Evolutionary conservation across 2,888 invertebrate genomes (phyloP).

Genomic region (Epinotia demarniana): DNA sequence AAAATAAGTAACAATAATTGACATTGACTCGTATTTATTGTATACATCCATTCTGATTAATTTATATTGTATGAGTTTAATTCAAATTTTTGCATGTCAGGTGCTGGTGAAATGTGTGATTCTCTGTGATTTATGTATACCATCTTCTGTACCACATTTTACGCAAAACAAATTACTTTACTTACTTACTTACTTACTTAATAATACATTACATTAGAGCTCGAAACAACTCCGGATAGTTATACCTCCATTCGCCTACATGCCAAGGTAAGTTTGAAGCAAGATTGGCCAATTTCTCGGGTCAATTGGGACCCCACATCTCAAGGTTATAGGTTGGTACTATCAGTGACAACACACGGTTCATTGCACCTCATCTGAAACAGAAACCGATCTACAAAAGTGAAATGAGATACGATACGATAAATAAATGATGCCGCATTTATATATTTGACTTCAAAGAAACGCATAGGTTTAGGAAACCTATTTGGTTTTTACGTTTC

Average conservation of each 20-base stretch:
- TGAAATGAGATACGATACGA: constrained; percentile 5
- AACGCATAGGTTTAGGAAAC: not conserved
- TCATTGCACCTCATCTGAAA: constrained; percentile 10
- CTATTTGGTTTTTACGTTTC: too few relatives aligned
- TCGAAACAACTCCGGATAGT: not conserved
- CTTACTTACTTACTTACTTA: too few relatives aligned
- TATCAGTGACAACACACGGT: constrained; percentile 15
- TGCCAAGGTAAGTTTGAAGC: not conserved
- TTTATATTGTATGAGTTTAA: too few relatives aligned
- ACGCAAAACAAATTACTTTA: too few relatives aligned
- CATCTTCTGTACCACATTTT: too few relatives aligned
- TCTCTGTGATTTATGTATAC: too few relatives aligned
- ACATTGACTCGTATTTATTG: too few relatives aligned
- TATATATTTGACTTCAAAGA: not conserved
- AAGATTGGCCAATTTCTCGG: constrained; percentile 57
- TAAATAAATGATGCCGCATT: not conserved
- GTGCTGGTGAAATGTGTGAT: too few relatives aligned
- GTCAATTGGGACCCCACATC: constrained; percentile 48
- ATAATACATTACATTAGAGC: too few relatives aligned
- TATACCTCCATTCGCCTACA: not conserved
- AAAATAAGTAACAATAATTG: too few relatives aligned
- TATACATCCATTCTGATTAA: too few relatives aligned
- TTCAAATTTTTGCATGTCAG: too few relatives aligned
- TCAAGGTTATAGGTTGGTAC: constrained; percentile 5
- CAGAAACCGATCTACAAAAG: not conserved